phyloP scores from a whole-genome alignment of 2,888 invertebrate species.

The Sinopyrophorus schimmeli region DNA sequence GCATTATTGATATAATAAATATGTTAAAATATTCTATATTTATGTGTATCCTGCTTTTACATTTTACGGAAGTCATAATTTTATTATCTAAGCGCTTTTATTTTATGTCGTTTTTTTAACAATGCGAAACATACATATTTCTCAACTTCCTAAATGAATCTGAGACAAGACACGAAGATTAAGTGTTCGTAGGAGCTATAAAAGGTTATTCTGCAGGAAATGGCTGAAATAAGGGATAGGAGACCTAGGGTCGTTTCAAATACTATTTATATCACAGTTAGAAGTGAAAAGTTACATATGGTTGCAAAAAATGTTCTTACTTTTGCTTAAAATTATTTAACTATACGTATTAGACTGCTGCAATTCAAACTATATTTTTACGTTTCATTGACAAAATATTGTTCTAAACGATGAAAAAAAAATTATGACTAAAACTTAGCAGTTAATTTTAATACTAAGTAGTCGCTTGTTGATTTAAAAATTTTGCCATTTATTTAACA shows the following conservation, averaged over 20 bases:
- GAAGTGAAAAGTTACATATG: conserved; percentile 38
- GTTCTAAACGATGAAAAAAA: too few relatives aligned
- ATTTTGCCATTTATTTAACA: too few relatives aligned
- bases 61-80: conserved; percentile 1
- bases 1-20: too few relatives aligned
- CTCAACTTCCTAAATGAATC: conserved; percentile 41
- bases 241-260: conserved; percentile 32
- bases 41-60: too few relatives aligned
- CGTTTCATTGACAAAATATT: too few relatives aligned
- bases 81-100: conserved; percentile 3
- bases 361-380: too few relatives aligned
- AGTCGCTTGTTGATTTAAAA: too few relatives aligned
- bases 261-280: conserved; percentile 35
- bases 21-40: too few relatives aligned
- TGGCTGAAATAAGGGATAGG: conserved; percentile 35
- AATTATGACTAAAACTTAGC: too few relatives aligned
- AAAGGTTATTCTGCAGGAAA: conserved; percentile 44
- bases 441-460: too few relatives aligned
- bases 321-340: conserved; percentile 1
- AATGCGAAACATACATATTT: conserved; percentile 26
- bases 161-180: conserved; percentile 36
- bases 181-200: conserved; percentile 37
- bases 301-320: conserved; percentile 19
- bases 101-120: conserved; percentile 1
- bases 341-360: conserved; percentile 6